Evolutionary conservation across 2,888 invertebrate species (phyloP).

Genomic region (Scaptomyza cyrtandrae): DNA sequence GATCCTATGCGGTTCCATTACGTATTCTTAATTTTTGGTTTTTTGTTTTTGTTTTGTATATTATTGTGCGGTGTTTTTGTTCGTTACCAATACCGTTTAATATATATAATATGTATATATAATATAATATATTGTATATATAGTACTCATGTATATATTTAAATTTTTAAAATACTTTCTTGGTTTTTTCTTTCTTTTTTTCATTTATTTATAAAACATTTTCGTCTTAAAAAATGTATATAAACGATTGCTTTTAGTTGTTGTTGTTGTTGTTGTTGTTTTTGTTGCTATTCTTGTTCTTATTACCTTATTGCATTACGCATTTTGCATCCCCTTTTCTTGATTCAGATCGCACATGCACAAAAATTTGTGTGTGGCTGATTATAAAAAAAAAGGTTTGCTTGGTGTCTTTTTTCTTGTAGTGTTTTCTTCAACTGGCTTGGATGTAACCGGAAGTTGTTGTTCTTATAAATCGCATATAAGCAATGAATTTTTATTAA

Average conservation of each 20-base stretch:
- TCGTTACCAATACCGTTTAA: constrained; percentile 75
- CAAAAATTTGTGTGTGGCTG: constrained; percentile 52
- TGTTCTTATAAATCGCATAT: constrained; percentile 55
- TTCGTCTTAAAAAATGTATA: constrained; percentile 69
- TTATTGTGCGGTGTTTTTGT: constrained; percentile 82
- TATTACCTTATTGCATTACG: constrained; percentile 48
- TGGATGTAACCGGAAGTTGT: constrained; percentile 64
- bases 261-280: constrained; percentile 44
- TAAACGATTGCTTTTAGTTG: constrained; percentile 78
- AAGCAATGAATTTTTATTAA: constrained; percentile 48
- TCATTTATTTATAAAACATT: constrained; percentile 67
- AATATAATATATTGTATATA: constrained; percentile 68
- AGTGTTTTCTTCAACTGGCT: constrained; percentile 52
- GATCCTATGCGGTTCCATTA: constrained; percentile 53
- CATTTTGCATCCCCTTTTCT: constrained; percentile 22
- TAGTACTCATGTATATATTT: constrained; percentile 77
- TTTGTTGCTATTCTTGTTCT: constrained; percentile 37
- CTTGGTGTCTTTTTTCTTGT: constrained; percentile 56
- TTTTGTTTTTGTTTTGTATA: constrained; percentile 68
- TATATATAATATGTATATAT: constrained; percentile 69
- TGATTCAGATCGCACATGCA: constrained; percentile 27
- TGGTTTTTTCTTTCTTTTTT: constrained; percentile 48
- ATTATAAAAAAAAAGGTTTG: constrained; percentile 48
- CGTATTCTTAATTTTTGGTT: constrained; percentile 51
- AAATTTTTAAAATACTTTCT: constrained; percentile 78